These are phyloP conservation scores for Penaeus japonicus DNA, from an alignment of 1,140 invertebrate genomes.

Conservation along the genomic window DNA sequence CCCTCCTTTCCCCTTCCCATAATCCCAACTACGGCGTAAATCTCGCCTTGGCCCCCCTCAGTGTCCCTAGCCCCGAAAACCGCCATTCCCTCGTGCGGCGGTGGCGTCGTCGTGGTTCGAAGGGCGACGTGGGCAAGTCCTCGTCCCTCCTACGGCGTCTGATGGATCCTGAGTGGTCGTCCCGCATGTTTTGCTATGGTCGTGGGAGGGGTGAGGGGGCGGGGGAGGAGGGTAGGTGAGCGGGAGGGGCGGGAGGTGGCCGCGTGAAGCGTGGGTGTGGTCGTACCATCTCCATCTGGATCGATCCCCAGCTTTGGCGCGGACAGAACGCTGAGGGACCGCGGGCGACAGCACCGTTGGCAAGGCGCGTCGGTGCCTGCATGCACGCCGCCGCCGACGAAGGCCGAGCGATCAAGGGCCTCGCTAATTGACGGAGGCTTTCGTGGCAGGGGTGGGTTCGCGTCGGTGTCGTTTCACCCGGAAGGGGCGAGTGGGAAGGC, in stretches of 20 bases:
- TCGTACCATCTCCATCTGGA: slow-evolving; percentile 32
- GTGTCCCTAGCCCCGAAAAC: background rate
- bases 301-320: slow-evolving; percentile 35
- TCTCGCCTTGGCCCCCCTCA: background rate
- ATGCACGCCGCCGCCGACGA: too few relatives aligned
- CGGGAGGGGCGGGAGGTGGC: background rate
- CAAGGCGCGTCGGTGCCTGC: too few relatives aligned
- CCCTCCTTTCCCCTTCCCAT: background rate
- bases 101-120: too few relatives aligned
- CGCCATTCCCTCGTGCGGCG: background rate
- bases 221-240: background rate
- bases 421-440: too few relatives aligned
- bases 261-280: slow-evolving; percentile 25
- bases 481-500: too few relatives aligned
- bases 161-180: background rate
- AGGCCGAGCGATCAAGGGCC: too few relatives aligned
- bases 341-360: too few relatives aligned
- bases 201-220: background rate
- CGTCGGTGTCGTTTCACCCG: too few relatives aligned
- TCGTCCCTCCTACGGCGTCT: background rate
- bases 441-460: too few relatives aligned
- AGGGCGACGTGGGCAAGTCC: too few relatives aligned
- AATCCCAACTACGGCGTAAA: background rate
- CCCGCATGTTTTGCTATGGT: background rate
- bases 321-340: slow-evolving; percentile 15